Base-by-base conservation (phyloP, 2,888 invertebrate species). In the Brachynemurus nebulosus region DNA sequence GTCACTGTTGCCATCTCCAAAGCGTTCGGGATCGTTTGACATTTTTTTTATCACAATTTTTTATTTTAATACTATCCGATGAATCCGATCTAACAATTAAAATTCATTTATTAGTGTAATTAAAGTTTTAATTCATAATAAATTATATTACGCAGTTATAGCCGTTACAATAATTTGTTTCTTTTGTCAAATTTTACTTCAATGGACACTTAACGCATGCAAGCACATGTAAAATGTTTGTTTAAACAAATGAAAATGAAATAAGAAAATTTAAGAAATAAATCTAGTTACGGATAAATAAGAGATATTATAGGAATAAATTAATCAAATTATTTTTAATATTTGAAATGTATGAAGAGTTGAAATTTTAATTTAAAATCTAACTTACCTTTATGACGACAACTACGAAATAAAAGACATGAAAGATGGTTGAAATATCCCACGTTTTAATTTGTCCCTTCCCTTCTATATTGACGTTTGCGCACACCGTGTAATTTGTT, bases 1-100 rank as follows among this genome's bases (percentile, higher is more conserved):
- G 50, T 76, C 77, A 47, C 76, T 77, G 48, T 74, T 73, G 57
- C 74, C 73, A 59, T 78, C 77, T 49, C 73, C 74, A 56, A 73
- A 70, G 53, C 72, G 75, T 59, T 80, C 78, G 54, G 68, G 66
- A 55, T 78, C 75, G 54, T 42, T 42, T 27, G 42, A 42, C 42
- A 42, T 42, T 16, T 19, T 34, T 18, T 18, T 34, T 20, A 27
- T 12, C 20, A n/a, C n/a, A n/a, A n/a, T n/a, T n/a, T n/a, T n/a
- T n/a, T n/a, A n/a, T n/a, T n/a, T n/a, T n/a, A n/a, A n/a, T n/a
- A n/a, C n/a, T n/a, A n/a, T 30, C 4, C 2, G 30, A 30, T 30
- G 30, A 30, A n/a, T n/a, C n/a, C n/a, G 30, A 30, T 30, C 30
- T 30, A 7, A 12, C 14, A 30, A 12, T 4, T 12, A 27, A 27